A percentile compares a stretch with the other conserved stretches of the same genome.
Evolutionary conservation across 2,113 vertebrate genomes (phyloP).

Genomic region (Hippoglossus stenolepis): DNA sequence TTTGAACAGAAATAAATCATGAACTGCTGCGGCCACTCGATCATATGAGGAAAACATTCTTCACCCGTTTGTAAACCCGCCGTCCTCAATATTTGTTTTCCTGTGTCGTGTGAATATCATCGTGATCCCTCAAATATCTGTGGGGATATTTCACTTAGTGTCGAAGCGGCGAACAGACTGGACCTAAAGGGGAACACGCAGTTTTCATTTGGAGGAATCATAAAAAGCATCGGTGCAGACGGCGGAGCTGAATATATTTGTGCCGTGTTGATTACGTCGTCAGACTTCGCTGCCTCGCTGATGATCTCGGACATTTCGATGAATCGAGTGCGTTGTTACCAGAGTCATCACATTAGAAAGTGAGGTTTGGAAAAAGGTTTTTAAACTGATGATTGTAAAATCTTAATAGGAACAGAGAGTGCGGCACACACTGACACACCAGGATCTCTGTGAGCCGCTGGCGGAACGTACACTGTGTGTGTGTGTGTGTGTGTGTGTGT

Average conservation of each 20-base stretch:
- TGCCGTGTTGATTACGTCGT: background rate
- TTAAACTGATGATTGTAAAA: constrained; percentile 30
- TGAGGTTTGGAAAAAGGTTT: background rate
- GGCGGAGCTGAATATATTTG: background rate
- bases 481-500: constrained; percentile 10
- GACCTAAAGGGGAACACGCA: background rate
- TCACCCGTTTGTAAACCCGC: no score
- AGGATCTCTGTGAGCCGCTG: no score
- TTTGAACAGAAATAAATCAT: no score
- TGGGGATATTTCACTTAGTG: background rate
- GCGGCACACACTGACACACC: constrained; percentile 12
- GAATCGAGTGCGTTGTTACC: background rate
- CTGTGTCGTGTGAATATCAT: no score
- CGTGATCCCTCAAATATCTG: background rate
- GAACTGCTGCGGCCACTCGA: no score
- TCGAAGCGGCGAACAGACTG: background rate
- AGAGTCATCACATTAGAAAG: background rate
- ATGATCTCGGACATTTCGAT: background rate
- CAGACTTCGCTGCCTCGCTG: background rate
- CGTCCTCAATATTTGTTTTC: no score
- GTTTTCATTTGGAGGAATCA: background rate
- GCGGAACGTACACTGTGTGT: background rate
- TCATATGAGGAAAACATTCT: no score
- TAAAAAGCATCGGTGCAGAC: background rate
- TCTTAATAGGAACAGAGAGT: constrained; percentile 43